Base-by-base conservation (phyloP, 1,140 invertebrate genomes). In the Cheumatopsyche charites region DNA sequence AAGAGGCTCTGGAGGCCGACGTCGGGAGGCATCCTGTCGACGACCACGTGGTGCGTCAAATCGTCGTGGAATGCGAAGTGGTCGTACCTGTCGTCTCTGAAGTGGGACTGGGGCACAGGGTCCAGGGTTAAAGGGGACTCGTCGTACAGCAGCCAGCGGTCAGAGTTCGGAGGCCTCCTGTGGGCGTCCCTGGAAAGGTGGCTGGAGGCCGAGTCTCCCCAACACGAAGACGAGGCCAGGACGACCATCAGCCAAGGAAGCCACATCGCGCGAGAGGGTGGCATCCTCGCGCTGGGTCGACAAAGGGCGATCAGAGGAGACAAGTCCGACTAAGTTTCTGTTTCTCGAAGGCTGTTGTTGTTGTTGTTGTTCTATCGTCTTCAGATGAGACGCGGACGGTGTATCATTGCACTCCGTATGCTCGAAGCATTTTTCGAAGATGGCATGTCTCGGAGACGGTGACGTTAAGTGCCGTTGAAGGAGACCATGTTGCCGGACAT, bases 381-480 rank as follows among this genome's bases (percentile, higher is more conserved):
- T n/a, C n/a, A n/a, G 15, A 42, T 21, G 21, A 42, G 11, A 17
- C 55, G 21, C n/a, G 19, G 62, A 58, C 49, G 45, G 26, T 63
- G 45, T 52, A 63, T 72, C 70, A 75, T 72, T 70, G 70, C 58
- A 69, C 66, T 52, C 43, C 67, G 63, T 42, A 71, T 29, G 63
- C 52, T 63, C 58, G 26, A 63, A 68, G 47, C 70, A 62, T 68
- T 23, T 29, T 45, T 49, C 36, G 19, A 13, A 15, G 26, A 15
- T 49, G 55, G 19, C 68, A 62, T 49, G 19, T 9, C 55, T 25
- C 11, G 4, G 45, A n/a, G 12, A 47, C 19, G 47, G 66, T 45
- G 61, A 45, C 67, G 67, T 75, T 75, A 75, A 71, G 74, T 75
- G 15, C 74, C 74, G 68, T 75, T 75, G 47, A 75, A 75, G 26